A percentile compares a stretch with the other conserved stretches of the same genome.
These are phyloP conservation scores for Anguilla marmorata DNA, from an alignment of 2,797 vertebrate species.

Conservation along the genomic window DNA sequence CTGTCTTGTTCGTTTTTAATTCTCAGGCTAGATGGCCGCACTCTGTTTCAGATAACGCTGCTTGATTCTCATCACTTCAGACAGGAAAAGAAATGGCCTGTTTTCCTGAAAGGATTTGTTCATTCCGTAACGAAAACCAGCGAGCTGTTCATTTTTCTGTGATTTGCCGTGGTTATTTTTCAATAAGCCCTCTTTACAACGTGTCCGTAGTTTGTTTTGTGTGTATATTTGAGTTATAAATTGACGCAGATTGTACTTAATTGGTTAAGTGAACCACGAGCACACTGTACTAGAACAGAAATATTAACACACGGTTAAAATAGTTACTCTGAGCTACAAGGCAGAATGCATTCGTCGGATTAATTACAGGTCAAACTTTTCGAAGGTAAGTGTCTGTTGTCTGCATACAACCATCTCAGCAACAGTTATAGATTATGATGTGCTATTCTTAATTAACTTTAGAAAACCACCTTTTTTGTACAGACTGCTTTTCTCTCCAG, in stretches of 20 bases:
- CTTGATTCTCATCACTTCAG: not conserved
- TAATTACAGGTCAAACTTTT: slow-evolving; percentile 22
- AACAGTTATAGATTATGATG: slow-evolving; percentile 33
- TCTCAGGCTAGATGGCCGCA: not conserved
- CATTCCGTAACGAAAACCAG: not conserved
- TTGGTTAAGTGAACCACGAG: not conserved
- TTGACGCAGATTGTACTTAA: not conserved
- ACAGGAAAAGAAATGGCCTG: not conserved
- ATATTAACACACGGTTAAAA: not conserved
- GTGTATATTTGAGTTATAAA: too few species aligned
- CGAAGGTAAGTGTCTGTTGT: slow-evolving; percentile 16
- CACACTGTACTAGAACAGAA: not conserved
- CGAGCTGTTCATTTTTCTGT: not conserved
- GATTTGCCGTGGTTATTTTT: not conserved
- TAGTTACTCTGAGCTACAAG: not conserved
- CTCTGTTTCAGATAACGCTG: not conserved
- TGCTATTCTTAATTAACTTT: slow-evolving; percentile 47
- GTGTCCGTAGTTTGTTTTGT: not conserved
- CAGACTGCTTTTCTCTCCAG: slow-evolving; percentile 12
- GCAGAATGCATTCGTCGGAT: slow-evolving; percentile 13
- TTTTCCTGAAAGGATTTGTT: not conserved
- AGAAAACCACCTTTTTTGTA: slow-evolving; percentile 31
- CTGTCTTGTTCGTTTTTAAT: not conserved
- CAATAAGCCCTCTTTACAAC: not conserved
- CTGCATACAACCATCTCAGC: slow-evolving; percentile 26